Percentiles rank a stretch among this genome's conserved stretches.
Conservation (phyloP, 2,113 vertebrate species). For the Pollachius pollachius region DNA sequence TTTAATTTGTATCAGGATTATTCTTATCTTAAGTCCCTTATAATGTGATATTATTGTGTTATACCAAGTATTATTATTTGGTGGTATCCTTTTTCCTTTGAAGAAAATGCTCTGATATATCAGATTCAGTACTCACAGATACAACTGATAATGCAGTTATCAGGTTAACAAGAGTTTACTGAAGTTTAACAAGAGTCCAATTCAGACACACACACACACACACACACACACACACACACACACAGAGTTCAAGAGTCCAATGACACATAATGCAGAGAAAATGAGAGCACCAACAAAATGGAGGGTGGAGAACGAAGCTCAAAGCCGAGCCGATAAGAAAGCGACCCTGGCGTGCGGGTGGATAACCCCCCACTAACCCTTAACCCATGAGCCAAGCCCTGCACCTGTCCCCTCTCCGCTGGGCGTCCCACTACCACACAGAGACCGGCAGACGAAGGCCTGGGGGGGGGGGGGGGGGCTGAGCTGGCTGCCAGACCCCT, state of each 20-base stretch:
- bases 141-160: no score
- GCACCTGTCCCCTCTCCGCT: conserved; percentile 73
- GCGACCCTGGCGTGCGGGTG: conserved; percentile 15
- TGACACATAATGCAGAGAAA: conserved; percentile 16
- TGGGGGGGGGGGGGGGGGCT: conserved; percentile 22
- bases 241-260: conserved; percentile 2
- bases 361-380: neutral
- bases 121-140: no score
- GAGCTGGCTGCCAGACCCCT: conserved; percentile 1
- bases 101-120: no score
- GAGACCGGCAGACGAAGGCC: conserved; percentile 51
- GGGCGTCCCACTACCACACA: conserved; percentile 51
- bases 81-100: no score
- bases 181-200: neutral
- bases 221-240: conserved; percentile 3
- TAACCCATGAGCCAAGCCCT: conserved; percentile 36
- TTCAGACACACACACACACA: conserved; percentile 6
- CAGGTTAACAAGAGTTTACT: no score
- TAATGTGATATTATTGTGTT: no score
- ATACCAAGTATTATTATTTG: no score
- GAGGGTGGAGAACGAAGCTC: conserved; percentile 35
- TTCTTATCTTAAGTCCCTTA: no score
- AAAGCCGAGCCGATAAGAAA: conserved; percentile 21
- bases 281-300: neutral
- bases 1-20: no score